phyloP scores from a whole-genome alignment of 2,797 vertebrate genomes.

The Aselliscus stoliczkanus region DNA sequence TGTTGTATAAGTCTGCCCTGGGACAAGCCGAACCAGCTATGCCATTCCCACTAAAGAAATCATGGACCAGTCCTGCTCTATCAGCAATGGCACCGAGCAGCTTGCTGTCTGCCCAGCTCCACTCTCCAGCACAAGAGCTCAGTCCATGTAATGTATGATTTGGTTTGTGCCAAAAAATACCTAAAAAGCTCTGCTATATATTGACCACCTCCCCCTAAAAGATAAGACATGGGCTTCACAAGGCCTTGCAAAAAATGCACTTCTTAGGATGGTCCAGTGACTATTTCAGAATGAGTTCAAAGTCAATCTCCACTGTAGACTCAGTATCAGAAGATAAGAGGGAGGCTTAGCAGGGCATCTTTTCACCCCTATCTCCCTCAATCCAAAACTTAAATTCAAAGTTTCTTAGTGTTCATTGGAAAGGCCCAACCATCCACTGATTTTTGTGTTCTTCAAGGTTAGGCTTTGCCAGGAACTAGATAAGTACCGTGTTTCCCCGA shows the following conservation, averaged over 20 bases:
- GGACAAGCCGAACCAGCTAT: neutral
- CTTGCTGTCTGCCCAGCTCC: neutral
- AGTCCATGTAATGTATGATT: neutral
- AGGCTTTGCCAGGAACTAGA: neutral
- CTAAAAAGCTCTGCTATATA: neutral
- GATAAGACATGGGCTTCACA: neutral
- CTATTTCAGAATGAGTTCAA: neutral
- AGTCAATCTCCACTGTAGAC: neutral
- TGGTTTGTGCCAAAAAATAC: neutral
- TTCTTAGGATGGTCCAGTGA: neutral
- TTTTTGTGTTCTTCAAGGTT: neutral
- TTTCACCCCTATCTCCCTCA: neutral
- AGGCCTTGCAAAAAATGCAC: neutral
- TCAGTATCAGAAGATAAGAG: neutral
- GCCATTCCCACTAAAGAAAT: neutral
- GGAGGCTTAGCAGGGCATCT: neutral
- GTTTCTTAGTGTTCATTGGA: neutral
- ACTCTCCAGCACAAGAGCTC: neutral
- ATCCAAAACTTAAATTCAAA: neutral
- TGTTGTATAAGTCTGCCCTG: neutral
- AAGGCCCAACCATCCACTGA: neutral
- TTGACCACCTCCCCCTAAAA: neutral
- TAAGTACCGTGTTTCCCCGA: no score
- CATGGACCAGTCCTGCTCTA: accelerated
- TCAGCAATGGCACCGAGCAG: accelerated